phyloP scores from a whole-genome alignment of 2,888 invertebrate species.

The Brachyptera putata region DNA sequence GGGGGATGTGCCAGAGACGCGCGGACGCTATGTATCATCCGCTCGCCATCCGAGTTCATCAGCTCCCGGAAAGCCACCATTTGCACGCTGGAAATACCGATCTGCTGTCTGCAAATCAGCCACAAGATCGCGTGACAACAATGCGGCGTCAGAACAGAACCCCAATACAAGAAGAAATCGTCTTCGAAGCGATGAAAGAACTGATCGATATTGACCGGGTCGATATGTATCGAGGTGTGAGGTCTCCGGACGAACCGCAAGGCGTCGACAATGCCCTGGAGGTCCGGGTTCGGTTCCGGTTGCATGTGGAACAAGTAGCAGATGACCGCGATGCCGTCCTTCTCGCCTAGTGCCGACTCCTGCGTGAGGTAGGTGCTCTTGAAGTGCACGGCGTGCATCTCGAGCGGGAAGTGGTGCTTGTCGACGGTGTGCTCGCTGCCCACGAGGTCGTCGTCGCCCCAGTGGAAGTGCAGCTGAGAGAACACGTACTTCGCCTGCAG shows the following conservation, averaged over 20 bases:
- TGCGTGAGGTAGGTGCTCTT: conserved; percentile 58
- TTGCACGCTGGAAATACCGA: conserved; percentile 57
- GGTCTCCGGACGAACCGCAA: conserved; percentile 52
- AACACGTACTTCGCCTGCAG: conserved; percentile 57
- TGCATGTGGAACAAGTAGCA: conserved; percentile 53
- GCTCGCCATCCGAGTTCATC: conserved; percentile 46
- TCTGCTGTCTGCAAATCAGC: conserved; percentile 55
- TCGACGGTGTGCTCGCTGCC: conserved; percentile 65
- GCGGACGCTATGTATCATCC: conserved; percentile 52
- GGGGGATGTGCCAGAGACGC: conserved; percentile 49
- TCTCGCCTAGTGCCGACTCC: conserved; percentile 55
- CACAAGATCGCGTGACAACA: conserved; percentile 53
- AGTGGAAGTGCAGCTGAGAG: conserved; percentile 66
- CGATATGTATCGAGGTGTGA: conserved; percentile 51
- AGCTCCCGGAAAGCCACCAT: conserved; percentile 54
- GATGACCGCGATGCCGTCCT: conserved; percentile 54
- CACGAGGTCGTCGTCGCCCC: conserved; percentile 57
- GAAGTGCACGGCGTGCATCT: conserved; percentile 60
- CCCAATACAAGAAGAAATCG: conserved; percentile 65
- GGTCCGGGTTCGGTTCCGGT: conserved; percentile 6
- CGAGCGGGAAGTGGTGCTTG: conserved; percentile 52
- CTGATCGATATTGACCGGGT: conserved; percentile 49
- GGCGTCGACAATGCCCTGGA: conserved; percentile 48
- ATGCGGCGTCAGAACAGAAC: conserved; percentile 47
- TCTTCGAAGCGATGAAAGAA: conserved; percentile 53